Evolutionary conservation across 2,113 vertebrate species (phyloP), one percentile per base, ranked within the genome.

Genomic region (Gallinago undulata): DNA sequence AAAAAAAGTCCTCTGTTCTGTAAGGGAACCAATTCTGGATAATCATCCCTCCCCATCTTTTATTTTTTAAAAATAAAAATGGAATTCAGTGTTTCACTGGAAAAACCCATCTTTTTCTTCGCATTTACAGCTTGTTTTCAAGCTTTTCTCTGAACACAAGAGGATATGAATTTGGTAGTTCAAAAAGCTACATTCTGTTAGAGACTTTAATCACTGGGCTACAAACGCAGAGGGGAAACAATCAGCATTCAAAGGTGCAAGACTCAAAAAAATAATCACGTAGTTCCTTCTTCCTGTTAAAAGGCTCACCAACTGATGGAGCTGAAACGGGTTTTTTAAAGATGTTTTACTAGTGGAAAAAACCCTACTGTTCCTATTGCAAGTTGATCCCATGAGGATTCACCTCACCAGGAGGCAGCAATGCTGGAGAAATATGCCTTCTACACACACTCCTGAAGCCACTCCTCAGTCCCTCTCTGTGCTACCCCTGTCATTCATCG

Each of bases 171-270:
- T 51, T 68, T 3, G 0, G 16, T 16, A 51, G 19, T 43, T 78
- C 6, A 27, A 63, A 96, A 59, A 69, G 51, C 25, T 72, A 16
- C 31, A 11, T 67, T 81, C 56, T 74, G 3, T 33, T 25, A 66
- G 30, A 37, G 5, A 85, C 11, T 86, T 85, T 60, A 56, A 48
- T 57, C 28, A 39, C 35, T 33, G 7, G 7, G 17, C 45, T 77
- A 62, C 16, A 66, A 80, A 66, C 0, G 0, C 6, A 5, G 15
- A 12, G 9, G 12, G 4, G 8, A 9, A 16, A 10, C 28, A 13
- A n/a, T 7, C 50, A 73, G 9, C 45, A 41, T 57, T 21, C 24
- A 64, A 9, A 11, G 2, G n/a, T 33, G 27, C 33, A 81, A 77
- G 33, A 15, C 23, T 33, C 6, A 83, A 69, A 48, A 48, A 33